Evolutionary conservation across 2,797 vertebrate genomes (phyloP), one percentile per base, ranked within the genome.

Genomic region (Spondyliosoma cantharus): DNA sequence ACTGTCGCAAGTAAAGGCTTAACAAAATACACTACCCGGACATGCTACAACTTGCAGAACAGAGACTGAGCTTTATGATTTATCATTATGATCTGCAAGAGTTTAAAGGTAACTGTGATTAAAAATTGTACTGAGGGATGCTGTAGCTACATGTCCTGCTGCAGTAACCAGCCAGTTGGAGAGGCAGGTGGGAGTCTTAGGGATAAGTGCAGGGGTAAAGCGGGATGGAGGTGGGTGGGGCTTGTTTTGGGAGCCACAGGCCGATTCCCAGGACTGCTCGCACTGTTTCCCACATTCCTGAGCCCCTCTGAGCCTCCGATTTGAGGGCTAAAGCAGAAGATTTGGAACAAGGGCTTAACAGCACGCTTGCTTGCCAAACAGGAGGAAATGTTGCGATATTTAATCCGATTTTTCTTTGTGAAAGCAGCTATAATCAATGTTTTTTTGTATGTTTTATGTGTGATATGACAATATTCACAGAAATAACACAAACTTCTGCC

Each of bases 211-310:
- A 6, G 24, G 16, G 52, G 43, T 27, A 6, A 67, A 17, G 27
- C 7, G 48, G 59, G 59, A 45, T 68, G 20, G 71, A 1, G 2
- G 45, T 66, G 66, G 68, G 72, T 56, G 74, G 65, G 81, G 61
- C 63, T 76, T 14, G 69, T 60, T 61, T 20, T 45, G 32, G 68
- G 71, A 84, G 69, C 73, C 65, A 72, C 64, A 67, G 69, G 76
- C 83, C 6, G 15, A 72, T 87, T 90, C 85, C 81, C 71, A 86
- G 74, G 76, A 77, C 73, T 43, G 52, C 22, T 74, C 53, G 56
- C 54, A 50, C 72, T 16, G 20, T 79, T 90, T 87, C 74, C 67
- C 79, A 90, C 87, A 90, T 90, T 90, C 88, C 81, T 86, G 32
- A 76, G 67, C 67, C 74, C 45, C 74, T 80, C 49, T 63, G 71